Percentiles rank a stretch among this genome's conserved stretches.
phyloP scores from a whole-genome alignment of 2,888 invertebrate species.

The Eupithecia inturbata region DNA sequence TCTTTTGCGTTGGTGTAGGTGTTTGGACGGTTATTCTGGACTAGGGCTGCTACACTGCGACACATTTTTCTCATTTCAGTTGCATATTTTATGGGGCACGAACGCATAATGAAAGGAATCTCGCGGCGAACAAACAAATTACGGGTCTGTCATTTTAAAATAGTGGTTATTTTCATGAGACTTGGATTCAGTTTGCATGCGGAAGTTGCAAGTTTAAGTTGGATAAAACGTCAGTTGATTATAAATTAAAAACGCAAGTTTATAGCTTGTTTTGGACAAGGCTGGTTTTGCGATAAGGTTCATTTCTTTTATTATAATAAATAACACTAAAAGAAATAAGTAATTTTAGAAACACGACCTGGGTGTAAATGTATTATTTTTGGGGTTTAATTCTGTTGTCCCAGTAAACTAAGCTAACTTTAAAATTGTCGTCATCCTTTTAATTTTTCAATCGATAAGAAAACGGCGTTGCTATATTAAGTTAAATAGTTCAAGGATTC shows the following conservation, averaged over 20 bases:
- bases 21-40: constrained; percentile 33
- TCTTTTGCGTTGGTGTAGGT: constrained; percentile 30
- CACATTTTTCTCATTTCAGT: constrained; percentile 82
- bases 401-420: no score
- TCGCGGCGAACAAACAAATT: constrained; percentile 73
- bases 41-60: constrained; percentile 67
- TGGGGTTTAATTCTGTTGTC: neutral
- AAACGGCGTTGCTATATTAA: no score
- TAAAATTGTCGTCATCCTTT: neutral
- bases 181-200: constrained; percentile 43
- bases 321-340: neutral
- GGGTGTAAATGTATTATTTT: neutral
- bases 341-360: no score
- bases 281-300: neutral
- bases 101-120: constrained; percentile 78
- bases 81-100: constrained; percentile 81
- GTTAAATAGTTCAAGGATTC: no score
- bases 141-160: constrained; percentile 62
- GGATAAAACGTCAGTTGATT: constrained; percentile 15
- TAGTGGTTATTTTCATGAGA: constrained; percentile 48
- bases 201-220: constrained; percentile 21
- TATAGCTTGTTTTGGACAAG: neutral
- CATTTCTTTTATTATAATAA: neutral
- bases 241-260: constrained; percentile 14
- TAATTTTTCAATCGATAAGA: neutral